Conservation (phyloP, 1,140 invertebrate species). For the Leptoteleia sp. region DNA sequence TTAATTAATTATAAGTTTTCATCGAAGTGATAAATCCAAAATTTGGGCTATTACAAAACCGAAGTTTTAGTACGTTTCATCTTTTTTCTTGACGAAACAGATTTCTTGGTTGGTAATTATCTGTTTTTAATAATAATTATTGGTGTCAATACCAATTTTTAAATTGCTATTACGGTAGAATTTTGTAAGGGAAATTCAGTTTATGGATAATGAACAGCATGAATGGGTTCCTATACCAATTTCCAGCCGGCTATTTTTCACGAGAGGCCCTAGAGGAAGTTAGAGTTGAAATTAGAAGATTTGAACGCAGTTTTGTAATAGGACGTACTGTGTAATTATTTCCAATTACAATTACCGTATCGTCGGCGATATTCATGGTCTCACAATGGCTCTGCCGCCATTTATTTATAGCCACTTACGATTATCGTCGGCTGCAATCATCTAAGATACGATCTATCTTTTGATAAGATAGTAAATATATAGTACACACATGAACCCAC, state of each 20-base stretch:
- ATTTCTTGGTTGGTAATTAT: too few relatives aligned
- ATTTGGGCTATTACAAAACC: too few relatives aligned
- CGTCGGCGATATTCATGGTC: slow-evolving; percentile 57
- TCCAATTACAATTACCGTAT: slow-evolving; percentile 60
- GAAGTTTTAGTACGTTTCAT: too few relatives aligned
- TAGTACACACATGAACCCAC: slow-evolving; percentile 52
- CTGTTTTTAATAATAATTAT: too few relatives aligned
- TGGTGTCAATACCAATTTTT: too few relatives aligned
- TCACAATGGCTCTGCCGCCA: slow-evolving; percentile 50
- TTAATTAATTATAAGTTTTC: too few relatives aligned
- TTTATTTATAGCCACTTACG: slow-evolving; percentile 71
- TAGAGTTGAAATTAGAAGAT: slow-evolving; percentile 28
- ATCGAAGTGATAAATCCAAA: too few relatives aligned
- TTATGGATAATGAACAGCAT: too few relatives aligned
- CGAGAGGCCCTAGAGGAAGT: not conserved
- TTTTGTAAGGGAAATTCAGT: too few relatives aligned
- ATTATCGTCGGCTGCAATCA: slow-evolving; percentile 67
- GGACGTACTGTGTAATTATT: slow-evolving; percentile 50
- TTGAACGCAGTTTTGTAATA: slow-evolving; percentile 30
- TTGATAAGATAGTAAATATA: slow-evolving; percentile 62
- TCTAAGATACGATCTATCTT: slow-evolving; percentile 65
- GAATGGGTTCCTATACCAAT: too few relatives aligned
- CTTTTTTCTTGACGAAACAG: too few relatives aligned
- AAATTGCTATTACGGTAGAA: too few relatives aligned
- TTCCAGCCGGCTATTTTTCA: slow-evolving; percentile 1